Percentiles rank a stretch among this genome's conserved stretches.
These are phyloP conservation scores for Labeo rohita DNA, from an alignment of 2,113 vertebrate species.

Conservation along the genomic window DNA sequence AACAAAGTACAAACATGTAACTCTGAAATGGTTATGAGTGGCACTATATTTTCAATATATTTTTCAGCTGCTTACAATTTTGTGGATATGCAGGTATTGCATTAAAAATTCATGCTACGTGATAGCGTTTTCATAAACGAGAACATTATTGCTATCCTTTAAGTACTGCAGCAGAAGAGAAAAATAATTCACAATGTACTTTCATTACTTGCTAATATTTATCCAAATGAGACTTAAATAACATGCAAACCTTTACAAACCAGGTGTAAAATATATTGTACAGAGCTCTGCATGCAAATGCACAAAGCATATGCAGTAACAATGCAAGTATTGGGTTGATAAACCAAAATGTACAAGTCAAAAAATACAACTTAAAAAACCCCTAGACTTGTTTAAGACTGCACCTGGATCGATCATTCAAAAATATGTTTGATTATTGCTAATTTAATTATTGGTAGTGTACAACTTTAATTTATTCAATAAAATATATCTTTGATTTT, in stretches of 20 bases:
- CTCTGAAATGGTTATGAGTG: constrained; percentile 42
- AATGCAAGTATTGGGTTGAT: not conserved
- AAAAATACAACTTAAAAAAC: not conserved
- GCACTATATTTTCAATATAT: constrained; percentile 10
- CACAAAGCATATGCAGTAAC: constrained; percentile 27
- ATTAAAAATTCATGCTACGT: not conserved
- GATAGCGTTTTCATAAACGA: constrained; percentile 2
- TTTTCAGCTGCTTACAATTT: constrained; percentile 10
- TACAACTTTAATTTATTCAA: constrained; percentile 1
- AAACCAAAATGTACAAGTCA: constrained; percentile 10
- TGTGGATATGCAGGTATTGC: constrained; percentile 21
- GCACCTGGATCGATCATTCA: not conserved
- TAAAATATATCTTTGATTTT: constrained; percentile 45
- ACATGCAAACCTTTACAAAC: constrained; percentile 62
- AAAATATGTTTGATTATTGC: not conserved
- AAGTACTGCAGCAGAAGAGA: constrained; percentile 49
- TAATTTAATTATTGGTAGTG: constrained; percentile 22
- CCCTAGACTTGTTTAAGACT: not conserved
- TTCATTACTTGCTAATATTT: constrained; percentile 47
- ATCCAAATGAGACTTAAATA: constrained; percentile 59
- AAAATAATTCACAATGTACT: constrained; percentile 47
- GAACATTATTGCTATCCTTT: constrained; percentile 49
- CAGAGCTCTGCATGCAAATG: constrained; percentile 65
- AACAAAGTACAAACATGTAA: constrained; percentile 46
- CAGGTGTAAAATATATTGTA: constrained; percentile 49